Conservation (phyloP, 2,113 vertebrate genomes). For the Clarias batrachus region DNA sequence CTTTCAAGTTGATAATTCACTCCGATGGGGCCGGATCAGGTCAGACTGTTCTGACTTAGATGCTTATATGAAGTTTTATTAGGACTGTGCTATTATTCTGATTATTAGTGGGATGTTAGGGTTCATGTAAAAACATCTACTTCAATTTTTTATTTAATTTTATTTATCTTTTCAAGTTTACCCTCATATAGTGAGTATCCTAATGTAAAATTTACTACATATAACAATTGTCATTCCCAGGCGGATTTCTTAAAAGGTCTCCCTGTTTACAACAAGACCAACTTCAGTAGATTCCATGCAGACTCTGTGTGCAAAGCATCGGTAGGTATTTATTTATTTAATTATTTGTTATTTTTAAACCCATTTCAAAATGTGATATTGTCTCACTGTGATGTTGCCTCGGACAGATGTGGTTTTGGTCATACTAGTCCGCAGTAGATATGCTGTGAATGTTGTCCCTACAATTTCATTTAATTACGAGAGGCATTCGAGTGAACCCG, state of each 20-base stretch:
- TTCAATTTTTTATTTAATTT: neutral
- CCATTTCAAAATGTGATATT: neutral
- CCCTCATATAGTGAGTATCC: neutral
- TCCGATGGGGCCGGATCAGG: too few species aligned
- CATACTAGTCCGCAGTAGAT: neutral
- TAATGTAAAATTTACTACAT: neutral
- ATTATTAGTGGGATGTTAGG: too few species aligned
- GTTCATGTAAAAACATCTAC: too few species aligned
- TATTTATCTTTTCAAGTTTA: neutral
- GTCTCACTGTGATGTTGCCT: neutral
- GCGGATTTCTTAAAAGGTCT: constrained; percentile 98
- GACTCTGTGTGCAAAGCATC: constrained; percentile 99
- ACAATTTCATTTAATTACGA: too few species aligned
- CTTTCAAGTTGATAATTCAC: too few species aligned
- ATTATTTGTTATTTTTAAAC: constrained; percentile 61
- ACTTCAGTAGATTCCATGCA: constrained; percentile 96
- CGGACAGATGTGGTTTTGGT: neutral
- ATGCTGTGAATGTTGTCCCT: neutral
- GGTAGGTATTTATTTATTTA: constrained; percentile 60
- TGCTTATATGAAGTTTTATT: too few species aligned
- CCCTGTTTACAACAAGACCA: constrained; percentile 98
- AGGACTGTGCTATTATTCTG: too few species aligned
- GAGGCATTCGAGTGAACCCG: too few species aligned
- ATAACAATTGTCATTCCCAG: constrained; percentile 62
- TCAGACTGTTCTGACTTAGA: too few species aligned